Evolutionary conservation across 1,140 invertebrate genomes (phyloP).

Genomic region (Oncopeltus fasciatus): DNA sequence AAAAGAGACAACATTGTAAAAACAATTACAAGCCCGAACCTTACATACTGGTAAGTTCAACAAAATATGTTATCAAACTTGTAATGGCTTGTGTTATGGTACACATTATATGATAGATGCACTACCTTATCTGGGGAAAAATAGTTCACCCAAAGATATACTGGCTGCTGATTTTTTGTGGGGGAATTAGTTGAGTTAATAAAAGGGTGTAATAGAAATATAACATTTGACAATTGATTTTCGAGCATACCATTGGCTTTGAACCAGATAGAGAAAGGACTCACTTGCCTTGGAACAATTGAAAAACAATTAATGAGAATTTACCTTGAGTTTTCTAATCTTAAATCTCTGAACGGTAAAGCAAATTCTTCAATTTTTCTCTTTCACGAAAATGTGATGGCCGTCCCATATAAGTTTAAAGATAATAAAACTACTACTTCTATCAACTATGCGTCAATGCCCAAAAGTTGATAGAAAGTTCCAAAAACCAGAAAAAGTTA

Average conservation of each 20-base stretch:
- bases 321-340: slow-evolving; percentile 15
- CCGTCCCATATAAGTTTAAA: slow-evolving; percentile 20
- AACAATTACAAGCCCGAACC: slow-evolving; percentile 20
- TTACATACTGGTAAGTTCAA: slow-evolving; percentile 24
- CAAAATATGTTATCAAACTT: slow-evolving; percentile 32
- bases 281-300: slow-evolving; percentile 25
- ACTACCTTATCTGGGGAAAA: slow-evolving; percentile 29
- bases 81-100: slow-evolving; percentile 26
- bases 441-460: slow-evolving; percentile 18
- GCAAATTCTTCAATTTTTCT: slow-evolving; percentile 12
- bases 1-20: too few species aligned
- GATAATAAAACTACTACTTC: slow-evolving; percentile 20
- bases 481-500: slow-evolving; percentile 27
- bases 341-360: slow-evolving; percentile 5
- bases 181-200: slow-evolving; percentile 18
- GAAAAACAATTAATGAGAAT: slow-evolving; percentile 25
- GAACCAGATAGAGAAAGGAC: slow-evolving; percentile 19
- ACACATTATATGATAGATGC: slow-evolving; percentile 28
- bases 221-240: slow-evolving; percentile 29
- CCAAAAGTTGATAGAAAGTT: slow-evolving; percentile 6
- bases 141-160: slow-evolving; percentile 12
- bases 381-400: slow-evolving; percentile 19
- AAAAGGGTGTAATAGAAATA: slow-evolving; percentile 25
- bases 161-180: slow-evolving; percentile 22
- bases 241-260: slow-evolving; percentile 22